Conservation (phyloP, 2,113 vertebrate genomes). For the Chelonoidis abingdonii region DNA sequence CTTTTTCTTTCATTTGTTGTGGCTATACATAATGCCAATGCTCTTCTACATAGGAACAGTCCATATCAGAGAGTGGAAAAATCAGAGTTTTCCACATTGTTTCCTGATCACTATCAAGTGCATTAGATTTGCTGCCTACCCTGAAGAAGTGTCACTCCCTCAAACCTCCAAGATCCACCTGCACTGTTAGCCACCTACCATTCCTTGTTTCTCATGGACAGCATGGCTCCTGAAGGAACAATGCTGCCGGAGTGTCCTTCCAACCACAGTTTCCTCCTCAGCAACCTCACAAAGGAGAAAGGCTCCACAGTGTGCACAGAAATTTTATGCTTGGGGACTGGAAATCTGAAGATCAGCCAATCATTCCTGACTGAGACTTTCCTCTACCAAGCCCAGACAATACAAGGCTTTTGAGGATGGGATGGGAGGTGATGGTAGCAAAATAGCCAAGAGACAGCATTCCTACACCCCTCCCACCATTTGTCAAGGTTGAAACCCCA, state of each 20-base stretch:
- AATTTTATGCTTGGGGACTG: not conserved
- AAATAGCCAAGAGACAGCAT: not conserved
- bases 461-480: not conserved
- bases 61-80: not conserved
- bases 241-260: rapidly evolving
- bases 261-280: rapidly evolving
- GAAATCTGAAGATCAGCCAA: not conserved
- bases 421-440: not conserved
- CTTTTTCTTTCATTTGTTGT: not conserved
- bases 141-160: not conserved
- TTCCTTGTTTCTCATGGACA: not conserved
- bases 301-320: not conserved
- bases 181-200: not conserved
- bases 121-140: not conserved
- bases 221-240: not conserved
- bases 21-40: not conserved
- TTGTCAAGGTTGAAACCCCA: not conserved
- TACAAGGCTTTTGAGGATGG: not conserved
- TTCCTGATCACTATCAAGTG: not conserved
- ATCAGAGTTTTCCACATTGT: not conserved
- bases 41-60: not conserved
- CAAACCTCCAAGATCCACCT: not conserved
- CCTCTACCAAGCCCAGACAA: not conserved
- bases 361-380: not conserved
- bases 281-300: not conserved